phyloP scores from a whole-genome alignment of 2,797 vertebrate species.

The Muraenolepis orangiensis region DNA sequence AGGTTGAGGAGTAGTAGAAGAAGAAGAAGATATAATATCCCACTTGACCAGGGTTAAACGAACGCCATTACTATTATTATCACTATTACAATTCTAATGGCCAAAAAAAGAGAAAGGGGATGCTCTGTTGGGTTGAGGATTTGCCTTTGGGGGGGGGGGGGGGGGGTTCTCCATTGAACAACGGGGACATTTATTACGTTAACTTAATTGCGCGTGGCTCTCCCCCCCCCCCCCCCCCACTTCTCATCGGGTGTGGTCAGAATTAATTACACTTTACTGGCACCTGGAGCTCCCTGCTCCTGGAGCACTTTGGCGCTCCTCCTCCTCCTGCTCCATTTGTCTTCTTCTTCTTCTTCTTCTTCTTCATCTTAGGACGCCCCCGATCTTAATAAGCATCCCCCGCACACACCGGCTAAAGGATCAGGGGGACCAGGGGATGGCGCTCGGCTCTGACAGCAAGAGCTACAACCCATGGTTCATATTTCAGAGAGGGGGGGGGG shows the following conservation, averaged over 20 bases:
- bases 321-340: constrained; percentile 61
- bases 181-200: constrained; percentile 34
- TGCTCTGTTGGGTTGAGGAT: background rate
- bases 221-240: no score
- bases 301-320: constrained; percentile 57
- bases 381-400: constrained; percentile 50
- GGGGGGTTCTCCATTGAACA: constrained; percentile 12
- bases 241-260: constrained; percentile 57
- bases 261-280: constrained; percentile 67
- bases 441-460: constrained; percentile 42
- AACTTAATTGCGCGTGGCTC: constrained; percentile 47
- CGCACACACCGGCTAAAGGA: constrained; percentile 52
- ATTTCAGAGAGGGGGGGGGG: constrained; percentile 51
- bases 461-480: constrained; percentile 53
- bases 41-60: background rate
- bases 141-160: background rate
- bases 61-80: constrained; percentile 19
- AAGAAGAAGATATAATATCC: constrained; percentile 1
- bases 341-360: no score
- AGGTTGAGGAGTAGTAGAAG: constrained; percentile 14
- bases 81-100: constrained; percentile 13
- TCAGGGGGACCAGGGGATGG: constrained; percentile 31
- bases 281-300: constrained; percentile 61
- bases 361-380: constrained; percentile 46
- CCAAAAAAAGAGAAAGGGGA: constrained; percentile 12